Base-by-base conservation (phyloP, 35 echinoderm and acorn worm species). In the Stichopus chloronotus region DNA sequence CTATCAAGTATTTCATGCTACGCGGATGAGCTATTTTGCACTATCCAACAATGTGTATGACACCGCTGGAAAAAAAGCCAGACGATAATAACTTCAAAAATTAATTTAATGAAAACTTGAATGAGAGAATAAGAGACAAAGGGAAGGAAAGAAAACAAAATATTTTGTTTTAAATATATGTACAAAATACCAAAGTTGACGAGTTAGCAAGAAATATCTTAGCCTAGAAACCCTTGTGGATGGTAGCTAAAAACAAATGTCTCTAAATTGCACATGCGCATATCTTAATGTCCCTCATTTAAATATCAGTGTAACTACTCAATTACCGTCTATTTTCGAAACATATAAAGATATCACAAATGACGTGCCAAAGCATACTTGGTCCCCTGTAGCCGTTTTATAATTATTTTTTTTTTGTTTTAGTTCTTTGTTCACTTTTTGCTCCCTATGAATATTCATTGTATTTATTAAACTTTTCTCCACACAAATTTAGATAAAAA, bases 201-300 rank as follows among this genome's bases (percentile, higher is more conserved):
- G 13, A 74, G 17, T 74, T 74, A n/a, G 22, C 69, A 74, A 74
- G 17, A 14, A 74, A 16, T 74, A 74, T 20, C 69, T 14, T 74
- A 74, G 19, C 20, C 17, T 83, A 83, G 19, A 17, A 85, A 85
- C 82, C 82, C 82, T 53, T 85, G 58, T 59, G 55, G 82, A 58
- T 85, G 25, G 19, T 56, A 55, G 43, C 7, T 83, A 83, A 14
- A 23, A 55, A 53, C 55, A 85, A 16, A 85, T 56, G 82, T 59
- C 58, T 58, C 53, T 56, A 16, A 53, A 85, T 85, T 85, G 82
- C 82, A 85, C 82, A 85, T 85, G 82, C 55, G 82, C 82, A 85
- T 22, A 85, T 58, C 55, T 21, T 85, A 85, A 20, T 56, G 55
- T 85, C 55, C 13, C 21, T 59, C 22, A 56, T 85, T 19, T 85